Evolutionary conservation across 2,888 invertebrate genomes (phyloP), one percentile per base, ranked within the genome.

Genomic region (Napeogenes inachia): DNA sequence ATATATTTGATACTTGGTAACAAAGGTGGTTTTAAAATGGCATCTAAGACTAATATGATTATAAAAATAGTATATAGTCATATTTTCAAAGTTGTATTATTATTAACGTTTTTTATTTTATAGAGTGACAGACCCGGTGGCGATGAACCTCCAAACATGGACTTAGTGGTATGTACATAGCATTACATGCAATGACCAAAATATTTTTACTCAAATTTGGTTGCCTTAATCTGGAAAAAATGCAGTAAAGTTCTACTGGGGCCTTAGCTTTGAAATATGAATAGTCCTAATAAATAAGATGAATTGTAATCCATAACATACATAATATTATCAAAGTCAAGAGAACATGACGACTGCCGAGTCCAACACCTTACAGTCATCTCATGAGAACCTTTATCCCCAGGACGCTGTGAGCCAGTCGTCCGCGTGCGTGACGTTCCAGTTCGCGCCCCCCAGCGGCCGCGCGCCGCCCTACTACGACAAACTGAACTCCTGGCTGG

Each of bases 401-500:
- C 65, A 89, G 89, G 85, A 84, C 59, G 84, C 87, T 21, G 73
- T 89, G 57, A 85, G 84, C 59, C 70, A 77, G 4, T 95, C 96
- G 42, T 94, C 95, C 0, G 95, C 96, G 59, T 95, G 96, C 64
- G 94, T 98, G 38, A 95, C 97, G 60, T 98, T 98, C 82, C 97
- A 97, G 82, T 98, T 97, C 81, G 93, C 93, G 45, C 94, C 95
- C 6, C 85, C 85, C 1, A 84, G 87, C 0, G 82, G 80, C 56
- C 90, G 87, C 67, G 92, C 93, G 4, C 93, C 94, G 12, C 92
- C 94, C 0, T 96, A 97, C 82, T 96, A 95, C 75, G 96, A 97
- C 82, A 96, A 96, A 76, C 91, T 97, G 0, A 97, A 97, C 86
- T 95, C 96, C 0, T 97, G 97, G 98, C 88, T 98, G 33, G 97